Conservation (phyloP, 2,888 invertebrate species). For the Drosophila borborema region DNA sequence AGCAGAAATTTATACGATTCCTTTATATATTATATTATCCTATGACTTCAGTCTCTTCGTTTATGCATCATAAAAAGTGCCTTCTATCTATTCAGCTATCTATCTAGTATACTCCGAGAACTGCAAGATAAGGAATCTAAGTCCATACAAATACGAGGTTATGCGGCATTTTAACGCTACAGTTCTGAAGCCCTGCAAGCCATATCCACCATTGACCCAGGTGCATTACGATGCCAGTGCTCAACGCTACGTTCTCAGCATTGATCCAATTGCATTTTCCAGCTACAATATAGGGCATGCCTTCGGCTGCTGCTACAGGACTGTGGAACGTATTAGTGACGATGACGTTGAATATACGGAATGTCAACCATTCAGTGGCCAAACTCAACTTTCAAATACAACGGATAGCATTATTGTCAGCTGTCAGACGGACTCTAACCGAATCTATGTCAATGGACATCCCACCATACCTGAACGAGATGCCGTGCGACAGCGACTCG, state of each 20-base stretch:
- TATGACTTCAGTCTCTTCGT: background rate
- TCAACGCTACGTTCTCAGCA: slow-evolving; percentile 71
- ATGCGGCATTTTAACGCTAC: slow-evolving; percentile 86
- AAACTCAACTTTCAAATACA: slow-evolving; percentile 80
- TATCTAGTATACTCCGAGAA: slow-evolving; percentile 86
- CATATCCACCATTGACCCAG: slow-evolving; percentile 78
- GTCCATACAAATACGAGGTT: slow-evolving; percentile 87
- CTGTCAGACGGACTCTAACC: slow-evolving; percentile 83
- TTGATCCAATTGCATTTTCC: slow-evolving; percentile 64
- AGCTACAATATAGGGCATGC: slow-evolving; percentile 57
- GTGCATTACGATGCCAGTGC: slow-evolving; percentile 68
- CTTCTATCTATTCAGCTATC: slow-evolving; percentile 62
- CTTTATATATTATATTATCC: background rate
- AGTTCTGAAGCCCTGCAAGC: slow-evolving; percentile 86
- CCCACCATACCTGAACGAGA: slow-evolving; percentile 86
- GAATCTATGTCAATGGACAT: slow-evolving; percentile 86
- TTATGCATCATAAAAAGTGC: too few species aligned
- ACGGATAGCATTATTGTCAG: slow-evolving; percentile 86
- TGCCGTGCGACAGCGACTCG: slow-evolving; percentile 85
- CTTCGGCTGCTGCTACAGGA: slow-evolving; percentile 82
- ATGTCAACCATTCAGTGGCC: slow-evolving; percentile 85
- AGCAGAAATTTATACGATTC: background rate
- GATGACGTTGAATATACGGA: slow-evolving; percentile 67
- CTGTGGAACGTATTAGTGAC: slow-evolving; percentile 79
- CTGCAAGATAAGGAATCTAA: slow-evolving; percentile 88